Evolutionary conservation across 2,888 invertebrate species (phyloP).

Genomic region (Nowickia ferox): DNA sequence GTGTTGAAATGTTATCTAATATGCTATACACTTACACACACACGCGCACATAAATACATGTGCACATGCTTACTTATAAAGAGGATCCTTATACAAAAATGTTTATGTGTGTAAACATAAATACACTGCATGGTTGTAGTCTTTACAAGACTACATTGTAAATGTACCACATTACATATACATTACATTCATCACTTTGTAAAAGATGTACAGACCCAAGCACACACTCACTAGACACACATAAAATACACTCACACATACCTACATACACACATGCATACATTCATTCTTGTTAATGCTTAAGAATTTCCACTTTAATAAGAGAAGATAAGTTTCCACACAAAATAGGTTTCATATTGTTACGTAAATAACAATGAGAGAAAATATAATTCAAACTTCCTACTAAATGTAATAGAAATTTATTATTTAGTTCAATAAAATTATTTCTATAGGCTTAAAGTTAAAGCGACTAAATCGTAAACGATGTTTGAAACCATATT

Average conservation of each 20-base stretch:
- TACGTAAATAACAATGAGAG: not conserved
- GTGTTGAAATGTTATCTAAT: conserved; percentile 68
- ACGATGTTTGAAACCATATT: too few relatives aligned
- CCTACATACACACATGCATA: not conserved
- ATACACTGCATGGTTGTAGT: conserved; percentile 26
- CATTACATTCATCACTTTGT: conserved; percentile 66
- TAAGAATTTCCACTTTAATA: conserved; percentile 48
- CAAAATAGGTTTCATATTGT: not conserved
- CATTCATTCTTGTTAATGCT: conserved; percentile 39
- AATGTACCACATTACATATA: conserved; percentile 65
- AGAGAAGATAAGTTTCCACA: conserved; percentile 50
- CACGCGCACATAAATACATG: not conserved
- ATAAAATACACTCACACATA: conserved; percentile 17
- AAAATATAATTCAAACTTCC: not conserved
- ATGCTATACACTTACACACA: conserved; percentile 15
- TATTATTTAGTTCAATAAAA: too few relatives aligned
- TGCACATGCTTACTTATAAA: not conserved
- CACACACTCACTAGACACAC: not conserved
- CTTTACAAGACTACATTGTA: conserved; percentile 43
- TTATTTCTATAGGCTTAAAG: too few relatives aligned
- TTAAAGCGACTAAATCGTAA: too few relatives aligned
- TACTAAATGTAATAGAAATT: too few relatives aligned
- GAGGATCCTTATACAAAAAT: not conserved
- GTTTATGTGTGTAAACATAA: conserved; percentile 4
- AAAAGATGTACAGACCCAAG: not conserved